These are phyloP conservation scores for Psilopogon haemacephalus DNA, from an alignment of 2,113 vertebrate genomes.

Conservation along the genomic window DNA sequence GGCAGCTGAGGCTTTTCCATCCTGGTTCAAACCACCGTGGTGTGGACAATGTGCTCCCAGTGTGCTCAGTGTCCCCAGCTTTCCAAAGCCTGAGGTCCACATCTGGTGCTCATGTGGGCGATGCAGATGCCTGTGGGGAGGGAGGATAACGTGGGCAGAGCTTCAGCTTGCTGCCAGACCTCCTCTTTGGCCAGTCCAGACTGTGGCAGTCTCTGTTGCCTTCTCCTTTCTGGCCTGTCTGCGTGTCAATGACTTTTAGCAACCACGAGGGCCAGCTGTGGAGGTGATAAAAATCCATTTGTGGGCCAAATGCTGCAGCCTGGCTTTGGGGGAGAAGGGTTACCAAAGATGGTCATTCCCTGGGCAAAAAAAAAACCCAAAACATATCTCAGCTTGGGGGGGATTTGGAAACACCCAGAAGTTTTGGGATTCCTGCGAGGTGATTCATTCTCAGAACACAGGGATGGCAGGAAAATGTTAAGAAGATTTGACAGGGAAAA, in stretches of 20 bases:
- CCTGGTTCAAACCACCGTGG: rapidly evolving
- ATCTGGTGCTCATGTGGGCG: rapidly evolving
- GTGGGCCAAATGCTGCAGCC: not conserved
- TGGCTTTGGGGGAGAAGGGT: constrained; percentile 30
- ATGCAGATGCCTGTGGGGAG: rapidly evolving
- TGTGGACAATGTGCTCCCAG: not conserved
- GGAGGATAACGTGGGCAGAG: not conserved
- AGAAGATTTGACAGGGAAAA: not conserved
- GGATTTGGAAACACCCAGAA: not conserved
- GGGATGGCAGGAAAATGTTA: not conserved
- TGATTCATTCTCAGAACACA: constrained; percentile 26
- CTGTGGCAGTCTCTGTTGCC: not conserved
- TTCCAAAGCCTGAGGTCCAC: not conserved
- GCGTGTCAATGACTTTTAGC: not conserved
- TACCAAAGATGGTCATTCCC: not conserved
- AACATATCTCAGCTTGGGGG: not conserved
- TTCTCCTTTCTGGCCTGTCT: not conserved
- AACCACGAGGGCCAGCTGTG: not conserved
- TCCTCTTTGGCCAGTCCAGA: no score
- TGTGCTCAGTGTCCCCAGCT: rapidly evolving
- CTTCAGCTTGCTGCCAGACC: not conserved
- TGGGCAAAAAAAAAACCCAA: not conserved
- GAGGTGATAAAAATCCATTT: not conserved
- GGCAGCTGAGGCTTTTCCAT: no score
- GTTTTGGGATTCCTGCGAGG: not conserved